Base-by-base conservation (phyloP, 2,797 vertebrate genomes). In the Anabacerthia variegaticeps region DNA sequence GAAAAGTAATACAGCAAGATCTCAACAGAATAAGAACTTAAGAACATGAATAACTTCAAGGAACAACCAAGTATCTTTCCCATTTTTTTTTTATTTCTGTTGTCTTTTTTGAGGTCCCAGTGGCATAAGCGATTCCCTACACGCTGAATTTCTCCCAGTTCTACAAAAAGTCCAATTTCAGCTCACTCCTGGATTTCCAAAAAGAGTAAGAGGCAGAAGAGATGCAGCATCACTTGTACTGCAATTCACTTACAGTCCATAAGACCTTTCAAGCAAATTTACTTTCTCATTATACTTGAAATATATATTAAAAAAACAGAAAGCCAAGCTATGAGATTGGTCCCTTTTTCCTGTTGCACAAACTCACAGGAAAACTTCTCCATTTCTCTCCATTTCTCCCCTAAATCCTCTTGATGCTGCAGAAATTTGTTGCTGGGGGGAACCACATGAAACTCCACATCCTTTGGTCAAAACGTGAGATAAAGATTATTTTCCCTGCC, bases 51-150 rank as follows among this genome's bases (percentile, higher is more conserved):
- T 30, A 73, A 66, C 14, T 76, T 41, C 16, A 92, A 36, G 34
- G 26, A 88, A 44, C 7, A 44, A 51, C 1, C 0, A 58, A 30
- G 7, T 0, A 1, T 23, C 9, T 58, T 61, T n/a, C 30, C 4
- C 19, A 0, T 8, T 30, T 34, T 19, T 61, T 59, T 12, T 27
- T 8, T 17, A 0, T 3, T 80, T 15, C 13, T 43, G 10, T 6
- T 81, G 22, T 58, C 20, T 4, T 36, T 84, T 59, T 34, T 41
- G 13, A 39, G 23, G 21, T 65, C 8, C 37, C 37, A 22, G 5
- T 5, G 26, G 41, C 44, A 59, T 32, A 28, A 61, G 16, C 27
- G 52, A 37, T 88, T 48, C 62, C 23, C 68, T 48, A 0, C 0
- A 5, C n/a, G 14, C 27, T 44, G 20, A 24, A 46, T 43, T 56